These are phyloP conservation scores for Erebia epiphron DNA, from an alignment of 2,888 invertebrate genomes.

Conservation along the genomic window DNA sequence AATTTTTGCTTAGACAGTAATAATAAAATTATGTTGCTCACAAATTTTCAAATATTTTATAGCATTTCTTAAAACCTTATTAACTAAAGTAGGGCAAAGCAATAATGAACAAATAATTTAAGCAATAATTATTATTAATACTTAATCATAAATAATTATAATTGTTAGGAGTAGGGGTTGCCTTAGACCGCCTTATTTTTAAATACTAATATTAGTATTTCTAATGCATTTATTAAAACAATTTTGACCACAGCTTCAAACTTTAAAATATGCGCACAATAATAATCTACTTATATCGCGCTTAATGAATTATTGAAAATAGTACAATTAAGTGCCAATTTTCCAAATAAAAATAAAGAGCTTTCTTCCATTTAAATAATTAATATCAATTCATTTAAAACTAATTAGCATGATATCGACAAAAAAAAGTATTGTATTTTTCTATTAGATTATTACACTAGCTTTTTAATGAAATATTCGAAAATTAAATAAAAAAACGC, in stretches of 20 bases:
- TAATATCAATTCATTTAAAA: neutral
- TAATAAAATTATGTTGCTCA: conserved; percentile 5
- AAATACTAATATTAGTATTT: conserved; percentile 5
- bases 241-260: neutral
- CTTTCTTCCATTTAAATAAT: neutral
- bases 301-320: neutral
- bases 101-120: conserved; percentile 5
- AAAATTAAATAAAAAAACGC: conserved; percentile 41
- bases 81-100: neutral
- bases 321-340: neutral
- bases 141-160: neutral
- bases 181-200: conserved; percentile 12
- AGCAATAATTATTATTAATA: neutral
- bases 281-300: neutral
- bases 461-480: conserved; percentile 43
- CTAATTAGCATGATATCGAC: neutral
- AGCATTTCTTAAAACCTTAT: neutral
- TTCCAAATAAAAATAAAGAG: neutral
- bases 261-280: conserved; percentile 1
- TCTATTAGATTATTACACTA: too few relatives aligned
- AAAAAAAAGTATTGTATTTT: too few relatives aligned
- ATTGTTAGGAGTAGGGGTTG: conserved; percentile 3
- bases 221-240: neutral
- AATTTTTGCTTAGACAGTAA: neutral
- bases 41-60: neutral